These are phyloP conservation scores for Drosophila watanabei DNA, from an alignment of 1,140 invertebrate species.

Conservation along the genomic window DNA sequence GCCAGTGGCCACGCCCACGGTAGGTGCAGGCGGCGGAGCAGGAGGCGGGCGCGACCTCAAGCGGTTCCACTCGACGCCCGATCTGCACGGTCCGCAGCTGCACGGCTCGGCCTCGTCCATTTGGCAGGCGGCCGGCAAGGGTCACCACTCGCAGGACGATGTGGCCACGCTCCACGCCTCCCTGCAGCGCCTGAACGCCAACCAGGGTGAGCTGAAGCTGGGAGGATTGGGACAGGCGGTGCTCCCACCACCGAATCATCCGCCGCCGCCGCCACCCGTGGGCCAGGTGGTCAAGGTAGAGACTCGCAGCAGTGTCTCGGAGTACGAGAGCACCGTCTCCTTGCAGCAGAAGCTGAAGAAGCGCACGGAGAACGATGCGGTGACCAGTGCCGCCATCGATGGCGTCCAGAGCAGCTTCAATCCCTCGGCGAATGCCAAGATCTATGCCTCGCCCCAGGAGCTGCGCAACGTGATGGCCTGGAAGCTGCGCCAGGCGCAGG, in stretches of 20 bases:
- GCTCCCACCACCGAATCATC: slow-evolving; percentile 90
- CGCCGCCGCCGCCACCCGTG: slow-evolving; percentile 89
- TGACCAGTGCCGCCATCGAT: slow-evolving; percentile 77
- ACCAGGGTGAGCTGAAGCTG: slow-evolving; percentile 25
- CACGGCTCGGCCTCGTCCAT: slow-evolving; percentile 82
- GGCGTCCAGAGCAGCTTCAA: slow-evolving; percentile 93
- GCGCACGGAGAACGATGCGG: slow-evolving; percentile 74
- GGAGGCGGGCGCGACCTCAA: slow-evolving; percentile 87
- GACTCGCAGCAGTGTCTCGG: slow-evolving; percentile 85
- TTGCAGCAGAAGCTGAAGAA: slow-evolving; percentile 82
- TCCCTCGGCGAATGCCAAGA: slow-evolving; percentile 93
- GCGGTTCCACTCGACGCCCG: slow-evolving; percentile 95
- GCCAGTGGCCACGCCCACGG: slow-evolving; percentile 85
- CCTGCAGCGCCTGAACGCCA: slow-evolving; percentile 78
- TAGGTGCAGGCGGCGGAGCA: slow-evolving; percentile 44
- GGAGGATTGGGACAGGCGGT: slow-evolving; percentile 27
- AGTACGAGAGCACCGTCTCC: slow-evolving; percentile 84
- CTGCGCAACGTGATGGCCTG: slow-evolving; percentile 93
- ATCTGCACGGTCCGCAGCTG: slow-evolving; percentile 86
- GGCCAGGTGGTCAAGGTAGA: slow-evolving; percentile 92
- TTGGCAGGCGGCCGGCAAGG: slow-evolving; percentile 85
- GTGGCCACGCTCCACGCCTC: slow-evolving; percentile 87
- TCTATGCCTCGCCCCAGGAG: slow-evolving; percentile 95
- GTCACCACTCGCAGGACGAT: slow-evolving; percentile 92
- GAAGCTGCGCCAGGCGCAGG: slow-evolving; percentile 75